These are phyloP conservation scores for Protonemura montana DNA, from an alignment of 2,888 invertebrate genomes.

Conservation along the genomic window DNA sequence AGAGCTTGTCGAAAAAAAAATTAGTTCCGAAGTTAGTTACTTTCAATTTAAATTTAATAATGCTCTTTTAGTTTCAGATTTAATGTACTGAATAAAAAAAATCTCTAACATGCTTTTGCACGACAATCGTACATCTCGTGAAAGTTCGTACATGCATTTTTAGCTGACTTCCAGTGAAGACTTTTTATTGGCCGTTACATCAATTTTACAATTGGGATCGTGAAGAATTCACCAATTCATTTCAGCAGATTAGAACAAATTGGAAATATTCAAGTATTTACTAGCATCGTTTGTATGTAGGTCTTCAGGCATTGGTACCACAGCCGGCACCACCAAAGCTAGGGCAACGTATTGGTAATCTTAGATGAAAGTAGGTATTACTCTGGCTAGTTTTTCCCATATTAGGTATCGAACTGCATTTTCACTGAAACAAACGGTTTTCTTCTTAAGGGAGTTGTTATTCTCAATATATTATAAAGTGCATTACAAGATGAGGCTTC, in stretches of 20 bases:
- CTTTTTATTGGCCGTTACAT: background rate
- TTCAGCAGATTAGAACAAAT: background rate
- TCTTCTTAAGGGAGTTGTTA: background rate
- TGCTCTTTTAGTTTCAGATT: background rate
- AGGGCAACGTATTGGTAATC: background rate
- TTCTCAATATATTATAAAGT: background rate
- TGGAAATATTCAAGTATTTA: background rate
- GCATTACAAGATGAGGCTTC: background rate
- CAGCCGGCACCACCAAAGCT: background rate
- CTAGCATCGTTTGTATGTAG: background rate
- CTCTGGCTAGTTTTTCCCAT: background rate
- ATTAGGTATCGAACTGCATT: background rate
- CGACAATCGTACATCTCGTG: background rate
- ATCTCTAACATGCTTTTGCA: background rate
- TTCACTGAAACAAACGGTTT: constrained; percentile 12
- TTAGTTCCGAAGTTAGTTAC: background rate
- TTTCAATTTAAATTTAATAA: constrained; percentile 12
- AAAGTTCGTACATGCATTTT: background rate
- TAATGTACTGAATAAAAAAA: background rate
- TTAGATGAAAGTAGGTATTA: background rate
- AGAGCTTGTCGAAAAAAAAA: background rate
- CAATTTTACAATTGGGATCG: background rate
- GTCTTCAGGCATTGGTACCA: background rate
- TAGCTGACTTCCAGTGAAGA: too few relatives aligned
- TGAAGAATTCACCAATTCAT: background rate